Evolutionary conservation across 1,140 invertebrate genomes (phyloP).

Genomic region (Paramacrobiotus metropolitanus): DNA sequence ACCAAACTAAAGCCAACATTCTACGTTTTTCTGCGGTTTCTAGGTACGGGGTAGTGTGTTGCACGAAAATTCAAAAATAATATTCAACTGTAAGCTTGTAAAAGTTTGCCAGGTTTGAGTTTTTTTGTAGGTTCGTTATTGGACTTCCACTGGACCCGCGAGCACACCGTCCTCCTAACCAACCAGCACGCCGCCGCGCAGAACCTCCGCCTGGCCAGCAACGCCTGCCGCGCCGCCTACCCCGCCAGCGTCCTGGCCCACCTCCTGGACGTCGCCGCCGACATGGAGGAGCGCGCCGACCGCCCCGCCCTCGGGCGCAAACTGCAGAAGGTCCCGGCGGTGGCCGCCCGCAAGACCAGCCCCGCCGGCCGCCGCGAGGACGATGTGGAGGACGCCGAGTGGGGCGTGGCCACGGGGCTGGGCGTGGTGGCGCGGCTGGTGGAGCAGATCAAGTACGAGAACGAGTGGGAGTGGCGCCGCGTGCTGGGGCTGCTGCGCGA

Average conservation of each 20-base stretch:
- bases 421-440: background rate
- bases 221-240: background rate
- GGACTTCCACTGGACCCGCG: no score
- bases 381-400: background rate
- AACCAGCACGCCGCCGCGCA: no score
- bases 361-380: background rate
- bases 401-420: background rate
- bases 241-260: background rate
- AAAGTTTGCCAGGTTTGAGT: no score
- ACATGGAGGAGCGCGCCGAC: background rate
- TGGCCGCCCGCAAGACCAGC: background rate
- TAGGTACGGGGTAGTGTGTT: no score
- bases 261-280: background rate
- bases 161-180: no score
- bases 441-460: background rate
- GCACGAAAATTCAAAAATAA: no score
- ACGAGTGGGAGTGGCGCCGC: background rate
- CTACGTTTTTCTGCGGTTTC: no score
- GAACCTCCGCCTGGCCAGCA: no score
- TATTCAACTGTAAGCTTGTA: no score
- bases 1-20: no score
- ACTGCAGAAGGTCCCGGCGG: background rate
- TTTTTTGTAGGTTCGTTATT: no score
- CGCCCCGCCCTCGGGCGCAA: background rate
- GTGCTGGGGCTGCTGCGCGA: background rate